Conservation (phyloP, 2,888 invertebrate genomes). For the Cataglyphis rosenhaueri region DNA sequence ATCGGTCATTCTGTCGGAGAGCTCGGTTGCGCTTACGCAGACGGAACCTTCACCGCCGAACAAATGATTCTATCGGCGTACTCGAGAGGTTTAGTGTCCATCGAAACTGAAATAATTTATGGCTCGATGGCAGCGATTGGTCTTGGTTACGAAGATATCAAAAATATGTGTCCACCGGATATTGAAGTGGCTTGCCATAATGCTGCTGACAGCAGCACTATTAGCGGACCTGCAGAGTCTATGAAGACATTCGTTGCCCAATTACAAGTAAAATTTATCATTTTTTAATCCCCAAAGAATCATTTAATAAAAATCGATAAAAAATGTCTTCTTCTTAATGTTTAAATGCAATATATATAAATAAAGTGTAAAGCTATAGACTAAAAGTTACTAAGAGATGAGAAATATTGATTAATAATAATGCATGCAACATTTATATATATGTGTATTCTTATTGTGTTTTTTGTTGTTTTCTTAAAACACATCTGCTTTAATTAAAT, state of each 20-base stretch:
- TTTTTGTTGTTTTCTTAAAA: background rate
- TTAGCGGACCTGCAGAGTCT: conserved; percentile 93
- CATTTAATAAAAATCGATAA: background rate
- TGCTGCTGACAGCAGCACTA: conserved; percentile 93
- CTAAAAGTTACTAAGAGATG: background rate
- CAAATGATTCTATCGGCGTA: conserved; percentile 81
- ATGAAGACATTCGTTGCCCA: conserved; percentile 89
- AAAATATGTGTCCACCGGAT: conserved; percentile 90
- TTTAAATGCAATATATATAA: background rate
- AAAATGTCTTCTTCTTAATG: background rate
- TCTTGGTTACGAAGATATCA: conserved; percentile 88
- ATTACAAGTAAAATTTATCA: conserved; percentile 83
- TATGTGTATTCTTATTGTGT: background rate
- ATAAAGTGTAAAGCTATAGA: background rate
- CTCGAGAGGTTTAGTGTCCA: conserved; percentile 79
- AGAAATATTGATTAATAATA: background rate
- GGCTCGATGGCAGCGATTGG: conserved; percentile 97
- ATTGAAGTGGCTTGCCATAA: conserved; percentile 96
- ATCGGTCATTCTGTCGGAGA: conserved; percentile 98
- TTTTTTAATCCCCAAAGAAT: background rate
- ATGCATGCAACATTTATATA: background rate
- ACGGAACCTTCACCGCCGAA: conserved; percentile 92
- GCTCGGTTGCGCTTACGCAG: conserved; percentile 97
- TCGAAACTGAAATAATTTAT: conserved; percentile 85
- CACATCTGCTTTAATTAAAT: background rate